Evolutionary conservation across 2,888 invertebrate genomes (phyloP), one percentile per base, ranked within the genome.

Genomic region (Stenurella melanura): DNA sequence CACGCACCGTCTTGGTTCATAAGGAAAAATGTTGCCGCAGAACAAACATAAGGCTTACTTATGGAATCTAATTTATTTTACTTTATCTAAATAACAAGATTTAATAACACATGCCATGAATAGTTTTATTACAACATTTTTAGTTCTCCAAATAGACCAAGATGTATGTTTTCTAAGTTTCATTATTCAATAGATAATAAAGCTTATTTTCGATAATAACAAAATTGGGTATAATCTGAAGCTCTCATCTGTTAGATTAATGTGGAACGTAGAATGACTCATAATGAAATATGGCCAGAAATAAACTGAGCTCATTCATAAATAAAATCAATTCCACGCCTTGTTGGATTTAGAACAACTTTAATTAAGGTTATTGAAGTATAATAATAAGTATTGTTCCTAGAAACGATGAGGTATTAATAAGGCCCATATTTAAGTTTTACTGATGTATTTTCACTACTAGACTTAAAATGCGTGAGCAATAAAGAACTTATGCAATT

Each of bases 281-380:
- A 80, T 81, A 79, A 78, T 80, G 79, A 82, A 82, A 80, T 80
- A 80, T 77, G 75, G 80, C 79, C 80, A 83, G 79, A 81, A 80
- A 82, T 81, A 80, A 80, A 83, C 77, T 78, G 78, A 72, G 77
- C 74, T 76, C 82, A 80, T 77, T 79, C 82, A 82, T 80, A 82
- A 77, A 81, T 82, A 81, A 83, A 83, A 82, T 83, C 78, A 80
- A 81, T 83, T 81, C 61, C 54, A 67, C 81, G 78, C 75, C 61
- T 77, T 77, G 74, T 67, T 78, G 74, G 72, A 75, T 80, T 69
- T 70, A 75, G 76, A 81, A 76, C 78, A 78, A 82, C 78, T 81
- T 78, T 83, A 81, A 63, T 72, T 72, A 72, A 72, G 50, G 63
- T 72, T 50, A 72, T 30, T 72, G 72, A 30, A 11, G 30, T 26